Conservation (phyloP, 1,140 invertebrate genomes). For the Aphaenogaster floridana region DNA sequence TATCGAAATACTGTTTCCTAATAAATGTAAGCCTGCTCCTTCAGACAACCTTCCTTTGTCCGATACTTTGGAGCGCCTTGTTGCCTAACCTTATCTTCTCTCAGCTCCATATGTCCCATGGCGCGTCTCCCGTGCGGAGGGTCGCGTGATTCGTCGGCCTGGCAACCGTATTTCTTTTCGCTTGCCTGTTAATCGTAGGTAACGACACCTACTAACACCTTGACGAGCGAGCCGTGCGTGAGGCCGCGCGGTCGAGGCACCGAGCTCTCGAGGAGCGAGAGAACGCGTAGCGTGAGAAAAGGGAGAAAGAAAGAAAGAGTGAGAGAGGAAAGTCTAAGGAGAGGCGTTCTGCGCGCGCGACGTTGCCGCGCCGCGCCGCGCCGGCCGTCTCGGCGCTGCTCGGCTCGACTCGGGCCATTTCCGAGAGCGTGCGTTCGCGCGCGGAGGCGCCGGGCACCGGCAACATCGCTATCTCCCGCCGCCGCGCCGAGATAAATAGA, state of each 20-base stretch:
- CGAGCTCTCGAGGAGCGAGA: conserved; percentile 3
- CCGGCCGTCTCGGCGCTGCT: not conserved
- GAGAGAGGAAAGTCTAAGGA: conserved; percentile 57
- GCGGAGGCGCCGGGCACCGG: conserved; percentile 41
- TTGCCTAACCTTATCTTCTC: conserved; percentile 24
- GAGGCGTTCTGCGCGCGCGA: conserved; percentile 38
- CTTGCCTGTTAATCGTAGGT: conserved; percentile 69
- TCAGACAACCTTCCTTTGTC: conserved; percentile 45
- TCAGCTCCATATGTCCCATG: not conserved
- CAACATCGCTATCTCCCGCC: conserved; percentile 62
- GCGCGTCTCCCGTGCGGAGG: conserved; percentile 17
- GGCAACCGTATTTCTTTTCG: conserved; percentile 67
- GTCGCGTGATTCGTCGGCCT: conserved; percentile 65
- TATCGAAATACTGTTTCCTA: not conserved
- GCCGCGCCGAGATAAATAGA: conserved; percentile 74
- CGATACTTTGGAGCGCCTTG: not conserved
- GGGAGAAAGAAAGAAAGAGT: conserved; percentile 55
- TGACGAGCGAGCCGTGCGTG: conserved; percentile 66
- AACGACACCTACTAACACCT: conserved; percentile 76
- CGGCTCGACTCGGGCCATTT: conserved; percentile 58
- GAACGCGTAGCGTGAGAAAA: conserved; percentile 20
- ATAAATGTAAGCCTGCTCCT: conserved; percentile 35
- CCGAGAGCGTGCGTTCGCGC: conserved; percentile 65
- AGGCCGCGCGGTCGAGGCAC: conserved; percentile 57
- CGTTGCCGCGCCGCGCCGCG: conserved; percentile 56